Evolutionary conservation across 2,888 invertebrate species (phyloP).

Genomic region (Polylopha cassiicola): DNA sequence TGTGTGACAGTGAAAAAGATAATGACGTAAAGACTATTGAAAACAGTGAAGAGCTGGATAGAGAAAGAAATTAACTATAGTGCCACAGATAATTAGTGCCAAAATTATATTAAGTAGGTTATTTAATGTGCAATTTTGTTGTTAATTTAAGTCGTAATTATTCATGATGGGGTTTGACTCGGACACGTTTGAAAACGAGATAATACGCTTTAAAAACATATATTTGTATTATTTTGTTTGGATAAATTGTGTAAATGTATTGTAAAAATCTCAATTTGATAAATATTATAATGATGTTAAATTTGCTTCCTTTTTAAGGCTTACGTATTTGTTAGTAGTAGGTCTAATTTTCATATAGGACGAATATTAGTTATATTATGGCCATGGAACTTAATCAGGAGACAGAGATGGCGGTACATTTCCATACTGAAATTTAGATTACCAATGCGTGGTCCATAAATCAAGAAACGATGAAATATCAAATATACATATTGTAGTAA

Average conservation of each 20-base stretch:
- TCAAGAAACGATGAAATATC: constrained; percentile 64
- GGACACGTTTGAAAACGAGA: constrained; percentile 66
- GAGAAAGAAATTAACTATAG: constrained; percentile 73
- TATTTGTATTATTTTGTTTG: constrained; percentile 51
- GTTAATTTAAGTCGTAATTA: constrained; percentile 65
- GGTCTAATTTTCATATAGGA: constrained; percentile 31
- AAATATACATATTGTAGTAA: constrained; percentile 63
- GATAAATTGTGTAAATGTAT: constrained; percentile 49
- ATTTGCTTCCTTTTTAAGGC: constrained; percentile 70
- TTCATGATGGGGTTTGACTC: constrained; percentile 63
- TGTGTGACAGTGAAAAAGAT: constrained; percentile 67
- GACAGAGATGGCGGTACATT: constrained; percentile 38
- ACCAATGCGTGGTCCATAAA: constrained; percentile 55
- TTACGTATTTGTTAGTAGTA: constrained; percentile 63
- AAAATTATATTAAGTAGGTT: constrained; percentile 77
- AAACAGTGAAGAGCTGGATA: constrained; percentile 60
- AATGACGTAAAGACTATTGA: constrained; percentile 66
- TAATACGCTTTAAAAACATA: constrained; percentile 71
- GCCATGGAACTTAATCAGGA: constrained; percentile 28
- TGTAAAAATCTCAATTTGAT: constrained; percentile 66
- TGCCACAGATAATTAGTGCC: constrained; percentile 81
- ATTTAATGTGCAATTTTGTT: constrained; percentile 75
- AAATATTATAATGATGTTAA: constrained; percentile 66
- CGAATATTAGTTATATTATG: constrained; percentile 10
- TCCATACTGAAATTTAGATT: constrained; percentile 23